Percentiles rank a stretch among this genome's conserved stretches.
These are phyloP conservation scores for Cottus gobio DNA, from an alignment of 2,113 vertebrate genomes.

Conservation along the genomic window DNA sequence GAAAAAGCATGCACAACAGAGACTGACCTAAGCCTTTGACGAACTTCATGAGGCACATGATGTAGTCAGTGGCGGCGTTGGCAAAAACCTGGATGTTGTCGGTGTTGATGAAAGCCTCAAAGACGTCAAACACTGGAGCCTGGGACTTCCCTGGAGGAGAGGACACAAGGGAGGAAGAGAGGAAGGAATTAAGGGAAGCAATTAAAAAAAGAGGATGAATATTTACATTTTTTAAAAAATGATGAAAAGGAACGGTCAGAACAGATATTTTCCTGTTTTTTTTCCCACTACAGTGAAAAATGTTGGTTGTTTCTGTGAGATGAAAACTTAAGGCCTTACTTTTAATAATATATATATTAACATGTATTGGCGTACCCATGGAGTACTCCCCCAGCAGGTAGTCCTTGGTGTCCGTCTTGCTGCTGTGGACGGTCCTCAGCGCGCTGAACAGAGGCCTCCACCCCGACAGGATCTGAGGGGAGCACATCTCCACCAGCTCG, in stretches of 20 bases:
- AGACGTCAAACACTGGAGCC: constrained; percentile 97
- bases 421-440: constrained; percentile 91
- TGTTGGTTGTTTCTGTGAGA: neutral
- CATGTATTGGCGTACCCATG: constrained; percentile 85
- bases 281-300: neutral
- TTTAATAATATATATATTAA: too few relatives aligned
- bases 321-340: neutral
- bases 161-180: too few relatives aligned
- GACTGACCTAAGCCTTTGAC: constrained; percentile 95
- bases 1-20: neutral
- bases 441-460: constrained; percentile 98
- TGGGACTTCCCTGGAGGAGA: constrained; percentile 89
- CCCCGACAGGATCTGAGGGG: constrained; percentile 94
- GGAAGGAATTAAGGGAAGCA: too few relatives aligned
- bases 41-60: constrained; percentile 99
- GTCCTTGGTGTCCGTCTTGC: constrained; percentile 93
- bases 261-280: too few relatives aligned
- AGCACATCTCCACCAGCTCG: constrained; percentile 97
- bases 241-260: too few relatives aligned
- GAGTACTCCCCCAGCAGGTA: constrained; percentile 95
- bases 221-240: too few relatives aligned
- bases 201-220: too few relatives aligned
- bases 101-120: constrained; percentile 97
- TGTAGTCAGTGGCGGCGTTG: constrained; percentile 97
- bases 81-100: constrained; percentile 99